Conservation (phyloP, 2,797 vertebrate species). For the Luscinia megarhynchos region DNA sequence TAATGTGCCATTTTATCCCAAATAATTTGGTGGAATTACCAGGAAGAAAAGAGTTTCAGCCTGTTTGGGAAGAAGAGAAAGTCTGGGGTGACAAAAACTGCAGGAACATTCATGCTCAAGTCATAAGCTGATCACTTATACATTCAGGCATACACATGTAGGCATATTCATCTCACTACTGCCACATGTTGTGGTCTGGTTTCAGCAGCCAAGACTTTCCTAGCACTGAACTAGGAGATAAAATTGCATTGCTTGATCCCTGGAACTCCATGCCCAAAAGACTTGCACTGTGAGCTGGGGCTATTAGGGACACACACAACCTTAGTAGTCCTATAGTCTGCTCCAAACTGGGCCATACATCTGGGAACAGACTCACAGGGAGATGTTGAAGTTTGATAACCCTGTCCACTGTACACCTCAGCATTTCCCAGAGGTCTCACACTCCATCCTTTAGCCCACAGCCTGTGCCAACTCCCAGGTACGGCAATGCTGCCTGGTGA, state of each 20-base stretch:
- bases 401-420: background rate
- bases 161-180: background rate
- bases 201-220: background rate
- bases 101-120: background rate
- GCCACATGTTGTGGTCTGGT: background rate
- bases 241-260: background rate
- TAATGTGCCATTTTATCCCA: background rate
- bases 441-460: background rate
- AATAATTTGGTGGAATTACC: background rate
- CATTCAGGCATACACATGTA: background rate
- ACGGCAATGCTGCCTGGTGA: fast-evolving
- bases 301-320: background rate
- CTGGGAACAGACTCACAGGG: background rate
- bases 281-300: background rate
- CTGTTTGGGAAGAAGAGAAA: background rate
- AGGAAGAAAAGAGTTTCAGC: background rate
- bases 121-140: background rate
- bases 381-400: background rate
- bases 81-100: background rate
- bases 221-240: background rate
- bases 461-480: background rate
- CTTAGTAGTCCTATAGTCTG: background rate
- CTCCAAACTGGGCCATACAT: background rate
- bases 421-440: background rate
- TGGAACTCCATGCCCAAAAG: background rate